These are phyloP conservation scores for Monomorium pharaonis DNA, from an alignment of 1,140 invertebrate genomes.

Conservation along the genomic window DNA sequence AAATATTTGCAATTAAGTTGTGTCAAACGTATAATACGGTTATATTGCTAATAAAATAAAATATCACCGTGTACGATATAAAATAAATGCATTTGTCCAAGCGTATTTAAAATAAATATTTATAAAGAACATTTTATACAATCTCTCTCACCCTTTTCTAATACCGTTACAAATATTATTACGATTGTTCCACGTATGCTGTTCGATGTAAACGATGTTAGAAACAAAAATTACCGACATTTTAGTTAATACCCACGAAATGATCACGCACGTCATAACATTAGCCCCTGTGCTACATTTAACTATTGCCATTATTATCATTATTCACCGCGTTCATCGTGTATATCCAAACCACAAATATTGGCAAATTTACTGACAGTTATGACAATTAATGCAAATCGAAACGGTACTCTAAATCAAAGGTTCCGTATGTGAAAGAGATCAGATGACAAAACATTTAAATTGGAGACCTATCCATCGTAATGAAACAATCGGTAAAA, in stretches of 20 bases:
- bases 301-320: conserved; percentile 1
- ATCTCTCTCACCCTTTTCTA: conserved; percentile 10
- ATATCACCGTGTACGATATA: conserved; percentile 36
- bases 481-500: conserved; percentile 38
- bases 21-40: conserved; percentile 36
- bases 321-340: conserved; percentile 36
- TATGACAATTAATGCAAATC: conserved; percentile 50
- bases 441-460: conserved; percentile 18
- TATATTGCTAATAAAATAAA: conserved; percentile 38
- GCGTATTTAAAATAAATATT: conserved; percentile 54
- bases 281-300: neutral
- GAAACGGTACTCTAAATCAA: conserved; percentile 27
- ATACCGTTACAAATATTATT: neutral
- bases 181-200: neutral
- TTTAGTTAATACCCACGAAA: conserved; percentile 28
- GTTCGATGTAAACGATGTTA: neutral
- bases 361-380: conserved; percentile 25
- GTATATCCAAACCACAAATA: conserved; percentile 1
- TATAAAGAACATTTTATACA: conserved; percentile 10
- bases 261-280: neutral
- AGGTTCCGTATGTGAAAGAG: conserved; percentile 5
- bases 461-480: conserved; percentile 16
- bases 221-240: neutral
- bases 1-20: conserved; percentile 48
- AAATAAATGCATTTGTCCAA: conserved; percentile 45